phyloP scores from a whole-genome alignment of 2,113 vertebrate species.

The Vireo altiloquus region DNA sequence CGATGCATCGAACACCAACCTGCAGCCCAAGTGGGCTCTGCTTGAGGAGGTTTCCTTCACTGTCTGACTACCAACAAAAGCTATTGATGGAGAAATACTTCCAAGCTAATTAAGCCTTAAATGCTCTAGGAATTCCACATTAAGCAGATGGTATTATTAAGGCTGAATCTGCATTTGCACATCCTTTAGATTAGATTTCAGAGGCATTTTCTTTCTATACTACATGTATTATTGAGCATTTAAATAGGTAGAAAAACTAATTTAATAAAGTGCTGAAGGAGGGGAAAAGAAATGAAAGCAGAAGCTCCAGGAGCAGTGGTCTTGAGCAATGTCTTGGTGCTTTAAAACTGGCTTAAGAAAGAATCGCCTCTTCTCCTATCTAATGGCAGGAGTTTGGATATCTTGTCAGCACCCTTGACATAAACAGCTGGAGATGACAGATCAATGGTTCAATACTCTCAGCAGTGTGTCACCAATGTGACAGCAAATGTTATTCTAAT shows the following conservation, averaged over 20 bases:
- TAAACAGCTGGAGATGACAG: constrained; percentile 82
- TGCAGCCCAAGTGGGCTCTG: constrained; percentile 24
- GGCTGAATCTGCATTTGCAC: background rate
- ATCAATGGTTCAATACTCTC: constrained; percentile 81
- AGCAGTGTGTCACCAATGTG: constrained; percentile 75
- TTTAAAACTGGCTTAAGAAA: constrained; percentile 19
- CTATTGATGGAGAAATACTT: constrained; percentile 67
- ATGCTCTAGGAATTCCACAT: constrained; percentile 68
- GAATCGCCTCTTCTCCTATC: constrained; percentile 10
- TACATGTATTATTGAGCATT: constrained; percentile 45
- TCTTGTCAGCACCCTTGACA: constrained; percentile 76
- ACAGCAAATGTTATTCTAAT: constrained; percentile 82
- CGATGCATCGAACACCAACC: constrained; percentile 33
- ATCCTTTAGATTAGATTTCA: constrained; percentile 42
- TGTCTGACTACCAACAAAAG: constrained; percentile 67
- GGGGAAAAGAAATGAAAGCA: background rate
- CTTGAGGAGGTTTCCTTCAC: constrained; percentile 62
- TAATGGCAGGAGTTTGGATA: constrained; percentile 61
- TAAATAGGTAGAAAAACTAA: constrained; percentile 57
- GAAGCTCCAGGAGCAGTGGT: background rate
- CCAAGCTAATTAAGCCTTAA: constrained; percentile 76
- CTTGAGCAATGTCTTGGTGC: background rate
- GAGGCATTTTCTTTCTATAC: constrained; percentile 26
- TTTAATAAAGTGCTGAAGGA: constrained; percentile 1
- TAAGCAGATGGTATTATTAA: constrained; percentile 59